Evolutionary conservation across 2,888 invertebrate genomes (phyloP), one percentile per base, ranked within the genome.

Genomic region (Itoplectis maculator): DNA sequence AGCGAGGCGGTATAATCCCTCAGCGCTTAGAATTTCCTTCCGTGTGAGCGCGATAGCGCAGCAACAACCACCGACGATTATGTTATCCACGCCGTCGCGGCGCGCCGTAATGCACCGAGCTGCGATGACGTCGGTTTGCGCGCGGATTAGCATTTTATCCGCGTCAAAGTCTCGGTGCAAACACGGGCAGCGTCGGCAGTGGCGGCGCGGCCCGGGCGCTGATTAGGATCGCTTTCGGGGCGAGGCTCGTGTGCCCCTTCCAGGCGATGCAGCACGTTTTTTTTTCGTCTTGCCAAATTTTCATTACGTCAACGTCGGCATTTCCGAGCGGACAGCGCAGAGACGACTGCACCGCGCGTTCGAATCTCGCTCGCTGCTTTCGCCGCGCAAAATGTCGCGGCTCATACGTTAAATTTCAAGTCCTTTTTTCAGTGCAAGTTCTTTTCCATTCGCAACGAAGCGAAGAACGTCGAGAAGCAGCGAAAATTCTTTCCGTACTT

Each of bases 171-270:
- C 29, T 61, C n/a, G 40, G 56, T 54, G 68, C 73, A 69, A 77
- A 82, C 40, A 73, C 75, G 66, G 70, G 61, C 45, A 65, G 59
- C 23, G 75, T 35, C 37, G 65, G 47, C 47, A 56, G 29, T 59
- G 66, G 18, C 59, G 29, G 29, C 29, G 29, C 29, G 29, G 29
- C 29, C 2, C 29, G 66, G 61, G 37, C 45, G 54, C 72, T 18
- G 79, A 82, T 82, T 79, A 82, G n/a, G 77, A 82, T 82, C 79
- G 56, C 73, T 73, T 77, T 73, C 76, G 73, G 72, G 73, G 73
- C 59, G 66, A 70, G 37, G 74, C 59, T 69, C 61, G 23, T 23
- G 29, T 9, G 40, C 29, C n/a, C n/a, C 20, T 54, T 29, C 15
- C 18, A 40, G 20, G 13, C 42, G n/a, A 15, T 15, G 35, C 37